phyloP scores from a whole-genome alignment of 2,888 invertebrate species.

The Mythimna lalbum region DNA sequence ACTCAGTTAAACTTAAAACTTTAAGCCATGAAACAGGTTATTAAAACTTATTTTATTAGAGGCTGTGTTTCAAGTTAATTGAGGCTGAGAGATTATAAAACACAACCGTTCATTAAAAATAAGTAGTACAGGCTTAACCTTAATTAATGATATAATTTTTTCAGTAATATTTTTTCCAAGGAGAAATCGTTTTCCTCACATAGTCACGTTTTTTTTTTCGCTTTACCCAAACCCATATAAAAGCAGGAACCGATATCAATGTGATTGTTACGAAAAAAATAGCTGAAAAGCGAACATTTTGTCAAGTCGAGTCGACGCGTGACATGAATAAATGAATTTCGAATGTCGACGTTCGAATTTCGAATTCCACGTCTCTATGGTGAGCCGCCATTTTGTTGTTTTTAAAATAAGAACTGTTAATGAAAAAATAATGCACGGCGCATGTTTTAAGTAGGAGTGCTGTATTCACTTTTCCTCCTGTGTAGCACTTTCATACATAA shows the following conservation, averaged over 20 bases:
- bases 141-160: neutral
- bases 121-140: conserved; percentile 6
- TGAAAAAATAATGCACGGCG: conserved; percentile 29
- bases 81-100: conserved; percentile 15
- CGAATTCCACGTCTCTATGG: neutral
- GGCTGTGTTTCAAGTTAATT: conserved; percentile 21
- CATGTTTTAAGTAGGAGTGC: conserved; percentile 52
- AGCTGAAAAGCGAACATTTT: conserved; percentile 51
- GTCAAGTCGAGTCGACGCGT: conserved; percentile 49
- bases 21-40: conserved; percentile 39
- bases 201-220: conserved; percentile 10
- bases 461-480: conserved; percentile 82
- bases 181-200: neutral
- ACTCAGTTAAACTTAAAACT: conserved; percentile 29
- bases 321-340: conserved; percentile 53
- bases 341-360: conserved; percentile 27
- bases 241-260: conserved; percentile 41
- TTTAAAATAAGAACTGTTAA: conserved; percentile 25
- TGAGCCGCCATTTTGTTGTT: conserved; percentile 11
- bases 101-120: conserved; percentile 43
- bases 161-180: neutral
- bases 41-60: conserved; percentile 54
- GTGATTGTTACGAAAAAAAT: conserved; percentile 52
- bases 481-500: conserved; percentile 88
- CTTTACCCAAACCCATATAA: conserved; percentile 27